Percentiles rank a stretch among this genome's conserved stretches.
Evolutionary conservation across 1,140 invertebrate genomes (phyloP).

Genomic region (Tribolium madens): DNA sequence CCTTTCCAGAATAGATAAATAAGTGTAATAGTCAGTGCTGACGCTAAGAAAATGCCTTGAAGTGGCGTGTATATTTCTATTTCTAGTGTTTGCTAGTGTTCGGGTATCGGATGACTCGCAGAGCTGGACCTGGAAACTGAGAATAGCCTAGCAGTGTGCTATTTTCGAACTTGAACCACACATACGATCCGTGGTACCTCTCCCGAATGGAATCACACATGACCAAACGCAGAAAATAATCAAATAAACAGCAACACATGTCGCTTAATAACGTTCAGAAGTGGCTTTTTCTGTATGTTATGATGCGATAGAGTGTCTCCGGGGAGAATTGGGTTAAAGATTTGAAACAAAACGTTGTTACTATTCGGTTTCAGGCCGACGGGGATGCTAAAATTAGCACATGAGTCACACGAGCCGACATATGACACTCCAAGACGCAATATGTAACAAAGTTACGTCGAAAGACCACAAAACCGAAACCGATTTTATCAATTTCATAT

Average conservation of each 20-base stretch:
- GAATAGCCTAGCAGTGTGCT: slow-evolving; percentile 51
- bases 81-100: slow-evolving; percentile 43
- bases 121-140: slow-evolving; percentile 53
- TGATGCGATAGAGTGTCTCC: neutral
- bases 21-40: slow-evolving; percentile 17
- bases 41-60: slow-evolving; percentile 22
- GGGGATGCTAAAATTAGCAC: slow-evolving; percentile 53
- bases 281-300: too few relatives aligned
- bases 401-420: slow-evolving; percentile 56
- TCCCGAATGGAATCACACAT: slow-evolving; percentile 14
- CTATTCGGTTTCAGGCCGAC: slow-evolving; percentile 47
- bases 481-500: neutral
- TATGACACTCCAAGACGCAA: slow-evolving; percentile 52
- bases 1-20: slow-evolving; percentile 7
- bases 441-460: slow-evolving; percentile 33
- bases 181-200: slow-evolving; percentile 30
- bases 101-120: slow-evolving; percentile 38
- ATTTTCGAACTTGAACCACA: slow-evolving; percentile 50
- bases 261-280: neutral
- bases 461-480: slow-evolving; percentile 38
- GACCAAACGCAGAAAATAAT: slow-evolving; percentile 11
- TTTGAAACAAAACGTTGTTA: slow-evolving; percentile 10
- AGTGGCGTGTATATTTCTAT: slow-evolving; percentile 42
- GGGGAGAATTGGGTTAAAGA: slow-evolving; percentile 4
- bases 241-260: neutral